Base-by-base conservation (phyloP, 30 jellyfish, hydroid and myxozoan species). In the Clytia hemisphaerica region DNA sequence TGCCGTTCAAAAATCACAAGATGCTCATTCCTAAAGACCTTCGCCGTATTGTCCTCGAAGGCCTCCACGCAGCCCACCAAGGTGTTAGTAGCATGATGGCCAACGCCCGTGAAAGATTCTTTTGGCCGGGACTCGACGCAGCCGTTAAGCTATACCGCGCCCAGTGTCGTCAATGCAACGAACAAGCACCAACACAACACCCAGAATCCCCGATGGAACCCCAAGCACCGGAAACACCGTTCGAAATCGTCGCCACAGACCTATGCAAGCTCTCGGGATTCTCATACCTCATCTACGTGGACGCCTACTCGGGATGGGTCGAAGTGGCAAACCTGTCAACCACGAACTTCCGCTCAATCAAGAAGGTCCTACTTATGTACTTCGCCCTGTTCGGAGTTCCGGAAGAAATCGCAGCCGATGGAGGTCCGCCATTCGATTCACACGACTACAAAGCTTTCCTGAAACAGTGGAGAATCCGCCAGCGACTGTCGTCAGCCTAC, bases 71-170 rank as follows among this genome's bases (percentile, higher is more conserved):
- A 44, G 78, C 80, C 82, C 80, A 68, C 37, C 80, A 68, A 48
- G 80, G 80, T 4, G 78, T 68, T 1, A 44, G 78, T 28, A 44
- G 80, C 36, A 71, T 71, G 83, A 29, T 55, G 7, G 83, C 83
- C 68, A 73, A 1, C 16, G 83, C 84, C 36, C 58, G 54, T 15
- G 51, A 40, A 61, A n/a, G 84, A 38, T 61, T 73, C 0, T 73
- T 73, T 77, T 73, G 86, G 86, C 86, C 86, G n/a, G 86, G 83
- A 6, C 72, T 73, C 1, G 73, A 61, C 31, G 84, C 76, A 21
- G 83, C 82, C 21, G 37, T 73, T n/a, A 80, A 32, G 12, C 58
- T 45, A 14, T 10, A 7, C 74, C 72, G 78, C 36, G 73, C 78
- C 6, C 78, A 65, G 38, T 65, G 78, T 16, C 73, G 73, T 33